Evolutionary conservation across 1,140 invertebrate genomes (phyloP), one percentile per base, ranked within the genome.

Genomic region (Cotesia glomerata): DNA sequence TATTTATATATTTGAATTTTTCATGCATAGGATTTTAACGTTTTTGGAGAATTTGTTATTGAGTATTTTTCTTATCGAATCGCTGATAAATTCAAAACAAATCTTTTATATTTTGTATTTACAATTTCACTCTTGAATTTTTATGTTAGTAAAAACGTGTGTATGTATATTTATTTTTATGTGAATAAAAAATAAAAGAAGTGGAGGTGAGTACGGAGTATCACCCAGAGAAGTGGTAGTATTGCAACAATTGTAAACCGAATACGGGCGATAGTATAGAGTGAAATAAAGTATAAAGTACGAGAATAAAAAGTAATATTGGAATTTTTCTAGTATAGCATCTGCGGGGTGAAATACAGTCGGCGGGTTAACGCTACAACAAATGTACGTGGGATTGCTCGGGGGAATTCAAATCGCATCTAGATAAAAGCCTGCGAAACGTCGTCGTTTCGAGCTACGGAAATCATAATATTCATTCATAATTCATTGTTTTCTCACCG

Each of bases 401-500:
- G 56, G 54, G 71, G 71, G 75, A 77, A 80, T 80, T 80, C 74
- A 80, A 80, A 80, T 80, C 74, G 69, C 76, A 78, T 80, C 76
- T 77, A 80, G 75, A 74, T 73, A 77, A 78, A 78, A 75, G 77
- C 75, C 74, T 62, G 74, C 71, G 74, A 73, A 80, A 74, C 75
- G 77, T 75, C 77, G 74, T 75, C 69, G 67, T 45, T 45, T 45
- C 39, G 61, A 35, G 72, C 74, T 73, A 70, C 73, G 72, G 74
- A 74, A 76, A 77, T 79, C 76, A 77, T 80, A 77, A 77, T 74
- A 74, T 80, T 78, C 77, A 80, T 80, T 77, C 78, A 78, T 80
- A 80, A 80, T 80, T 80, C 77, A 80, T 78, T 72, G 74, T 74
- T 76, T 71, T 75, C 69, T 54, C 72, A 58, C 66, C 54, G 71